These are phyloP conservation scores for Eudorcas thomsonii DNA, from an alignment of 2,113 vertebrate species.

Conservation along the genomic window DNA sequence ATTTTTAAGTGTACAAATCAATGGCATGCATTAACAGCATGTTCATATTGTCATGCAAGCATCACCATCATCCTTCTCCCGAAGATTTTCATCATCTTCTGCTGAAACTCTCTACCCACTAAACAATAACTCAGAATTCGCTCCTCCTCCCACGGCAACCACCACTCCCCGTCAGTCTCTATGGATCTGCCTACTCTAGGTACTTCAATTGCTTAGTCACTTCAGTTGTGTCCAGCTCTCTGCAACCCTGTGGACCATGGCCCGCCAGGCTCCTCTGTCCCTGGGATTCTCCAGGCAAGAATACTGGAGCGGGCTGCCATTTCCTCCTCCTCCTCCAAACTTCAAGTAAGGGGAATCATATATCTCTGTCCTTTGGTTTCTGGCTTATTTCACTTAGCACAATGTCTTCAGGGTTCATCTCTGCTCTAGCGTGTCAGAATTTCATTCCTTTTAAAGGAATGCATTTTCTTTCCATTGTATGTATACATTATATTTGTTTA, in stretches of 20 bases:
- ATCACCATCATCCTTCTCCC: background rate
- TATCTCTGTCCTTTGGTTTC: background rate
- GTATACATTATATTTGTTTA: background rate
- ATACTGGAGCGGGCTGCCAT: background rate
- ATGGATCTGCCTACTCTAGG: background rate
- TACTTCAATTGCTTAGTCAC: background rate
- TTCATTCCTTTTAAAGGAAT: background rate
- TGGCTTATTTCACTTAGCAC: background rate
- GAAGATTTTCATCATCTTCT: background rate
- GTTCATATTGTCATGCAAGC: background rate
- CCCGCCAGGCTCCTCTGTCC: background rate
- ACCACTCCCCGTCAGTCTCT: background rate
- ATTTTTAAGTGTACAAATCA: background rate
- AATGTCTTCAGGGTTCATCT: background rate
- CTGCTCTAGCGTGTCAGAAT: background rate
- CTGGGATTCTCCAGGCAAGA: background rate
- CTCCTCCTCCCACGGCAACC: no score
- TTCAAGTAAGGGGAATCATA: background rate
- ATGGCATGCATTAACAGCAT: background rate
- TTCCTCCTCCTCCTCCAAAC: background rate
- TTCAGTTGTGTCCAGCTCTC: background rate
- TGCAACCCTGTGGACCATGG: background rate
- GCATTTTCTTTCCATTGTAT: background rate
- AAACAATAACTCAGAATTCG: background rate
- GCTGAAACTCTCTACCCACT: background rate